Percentiles rank a stretch among this genome's conserved stretches.
Conservation (phyloP, 2,113 vertebrate species). For the Zapus hudsonius region DNA sequence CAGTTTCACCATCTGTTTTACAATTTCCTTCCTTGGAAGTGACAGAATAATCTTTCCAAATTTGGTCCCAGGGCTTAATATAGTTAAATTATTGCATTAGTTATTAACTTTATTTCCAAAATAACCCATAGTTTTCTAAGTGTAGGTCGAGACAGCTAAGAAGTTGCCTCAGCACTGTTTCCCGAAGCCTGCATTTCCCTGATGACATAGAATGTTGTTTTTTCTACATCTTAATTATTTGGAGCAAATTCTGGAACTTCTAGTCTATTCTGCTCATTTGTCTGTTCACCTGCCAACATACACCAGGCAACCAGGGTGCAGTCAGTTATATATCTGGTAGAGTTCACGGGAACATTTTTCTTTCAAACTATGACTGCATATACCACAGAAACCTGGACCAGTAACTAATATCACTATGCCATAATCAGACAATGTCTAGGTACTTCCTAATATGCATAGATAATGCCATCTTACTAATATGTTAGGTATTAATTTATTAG, state of each 20-base stretch:
- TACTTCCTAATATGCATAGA: not conserved
- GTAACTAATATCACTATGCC: too few relatives aligned
- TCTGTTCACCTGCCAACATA: too few relatives aligned
- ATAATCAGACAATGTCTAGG: not conserved
- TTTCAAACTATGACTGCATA: too few relatives aligned
- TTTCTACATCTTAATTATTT: not conserved
- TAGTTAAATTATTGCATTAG: not conserved
- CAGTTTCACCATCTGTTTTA: not conserved
- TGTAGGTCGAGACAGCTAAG: not conserved
- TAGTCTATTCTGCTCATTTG: not conserved
- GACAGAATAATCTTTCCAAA: not conserved
- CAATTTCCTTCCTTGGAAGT: not conserved
- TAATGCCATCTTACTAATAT: not conserved
- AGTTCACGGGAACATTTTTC: too few relatives aligned
- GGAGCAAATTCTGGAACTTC: not conserved
- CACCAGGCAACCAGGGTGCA: rapidly evolving
- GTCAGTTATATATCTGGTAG: rapidly evolving
- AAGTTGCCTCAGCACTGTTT: not conserved
- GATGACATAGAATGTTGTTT: not conserved
- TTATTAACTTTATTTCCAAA: not conserved
- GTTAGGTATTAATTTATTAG: too few relatives aligned
- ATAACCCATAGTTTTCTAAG: not conserved
- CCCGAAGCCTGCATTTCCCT: not conserved
- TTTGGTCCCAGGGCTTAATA: not conserved
- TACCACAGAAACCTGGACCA: not conserved